Conservation (phyloP, 2,797 vertebrate genomes). For the Pelobates cultripes region DNA sequence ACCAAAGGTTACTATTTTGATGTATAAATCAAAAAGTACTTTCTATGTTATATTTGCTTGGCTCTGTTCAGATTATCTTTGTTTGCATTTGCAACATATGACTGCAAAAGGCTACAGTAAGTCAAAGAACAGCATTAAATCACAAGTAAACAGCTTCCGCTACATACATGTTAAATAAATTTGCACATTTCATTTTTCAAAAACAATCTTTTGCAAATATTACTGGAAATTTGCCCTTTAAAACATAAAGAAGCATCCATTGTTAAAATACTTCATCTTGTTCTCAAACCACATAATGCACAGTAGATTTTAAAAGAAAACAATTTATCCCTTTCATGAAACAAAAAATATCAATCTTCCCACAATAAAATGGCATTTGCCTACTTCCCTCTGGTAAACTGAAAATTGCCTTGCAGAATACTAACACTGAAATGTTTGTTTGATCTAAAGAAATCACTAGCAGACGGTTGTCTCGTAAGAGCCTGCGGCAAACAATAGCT, state of each 20-base stretch:
- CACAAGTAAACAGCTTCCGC: slow-evolving; percentile 22
- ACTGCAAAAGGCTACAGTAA: neutral
- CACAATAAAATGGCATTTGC: slow-evolving; percentile 49
- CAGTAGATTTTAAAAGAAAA: neutral
- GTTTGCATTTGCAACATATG: slow-evolving; percentile 21
- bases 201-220: slow-evolving; percentile 18
- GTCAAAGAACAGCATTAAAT: slow-evolving; percentile 35
- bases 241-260: slow-evolving; percentile 22
- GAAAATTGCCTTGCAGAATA: slow-evolving; percentile 43
- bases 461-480: slow-evolving; percentile 48
- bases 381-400: slow-evolving; percentile 48
- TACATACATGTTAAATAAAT: slow-evolving; percentile 44
- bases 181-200: slow-evolving; percentile 30
- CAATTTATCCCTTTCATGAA: slow-evolving; percentile 28
- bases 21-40: slow-evolving; percentile 8
- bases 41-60: slow-evolving; percentile 10
- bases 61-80: slow-evolving; percentile 2
- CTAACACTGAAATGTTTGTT: slow-evolving; percentile 42
- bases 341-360: slow-evolving; percentile 41
- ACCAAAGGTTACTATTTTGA: slow-evolving; percentile 21
- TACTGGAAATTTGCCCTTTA: slow-evolving; percentile 31
- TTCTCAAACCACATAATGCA: slow-evolving; percentile 39
- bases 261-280: neutral
- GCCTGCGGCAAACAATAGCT: slow-evolving; percentile 45
- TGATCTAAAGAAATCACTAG: slow-evolving; percentile 45